Evolutionary conservation across 2,888 invertebrate species (phyloP), one percentile per base, ranked within the genome.

Genomic region (Athetis lepigone): DNA sequence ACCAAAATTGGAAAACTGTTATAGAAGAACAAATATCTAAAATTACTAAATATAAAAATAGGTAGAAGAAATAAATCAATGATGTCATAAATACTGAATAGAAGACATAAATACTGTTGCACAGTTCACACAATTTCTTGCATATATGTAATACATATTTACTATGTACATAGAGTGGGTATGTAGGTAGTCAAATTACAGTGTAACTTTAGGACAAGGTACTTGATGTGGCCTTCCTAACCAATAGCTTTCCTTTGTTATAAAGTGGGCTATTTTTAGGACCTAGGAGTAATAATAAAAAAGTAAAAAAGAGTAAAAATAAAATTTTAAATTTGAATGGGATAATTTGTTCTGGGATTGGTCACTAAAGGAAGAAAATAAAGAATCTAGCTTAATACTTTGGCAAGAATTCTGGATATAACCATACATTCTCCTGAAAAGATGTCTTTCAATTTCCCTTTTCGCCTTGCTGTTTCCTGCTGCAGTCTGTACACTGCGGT

Each of bases 401-500:
- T 90, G 89, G 88, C 90, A 92, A 91, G 84, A 92, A 92, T 89
- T 92, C 87, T 90, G 90, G 86, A 88, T 86, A 84, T 95, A 96
- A 96, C 96, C 96, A 97, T 97, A 96, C 97, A 97, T 96, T 97
- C 97, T 92, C 97, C 96, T 91, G 97, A 96, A 96, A 97, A 97
- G 95, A 97, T 97, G 96, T 97, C 97, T 96, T 97, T 97, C 95
- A 97, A 96, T 96, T 97, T 97, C 94, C 97, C 97, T 96, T 97
- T 97, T 96, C 97, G 97, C 96, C 97, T 97, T 92, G 96, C 96
- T 90, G 95, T 95, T 95, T 97, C 97, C 95, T 97, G 97, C 94
- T 97, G 97, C 95, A 96, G 96, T 95, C 97, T 97, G 96, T 96
- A 96, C 95, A 96, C 97, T 97, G 96, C 95, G 95, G 96, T 95